These are phyloP conservation scores for Eclectus roratus DNA, from an alignment of 2,113 vertebrate genomes.

Conservation along the genomic window DNA sequence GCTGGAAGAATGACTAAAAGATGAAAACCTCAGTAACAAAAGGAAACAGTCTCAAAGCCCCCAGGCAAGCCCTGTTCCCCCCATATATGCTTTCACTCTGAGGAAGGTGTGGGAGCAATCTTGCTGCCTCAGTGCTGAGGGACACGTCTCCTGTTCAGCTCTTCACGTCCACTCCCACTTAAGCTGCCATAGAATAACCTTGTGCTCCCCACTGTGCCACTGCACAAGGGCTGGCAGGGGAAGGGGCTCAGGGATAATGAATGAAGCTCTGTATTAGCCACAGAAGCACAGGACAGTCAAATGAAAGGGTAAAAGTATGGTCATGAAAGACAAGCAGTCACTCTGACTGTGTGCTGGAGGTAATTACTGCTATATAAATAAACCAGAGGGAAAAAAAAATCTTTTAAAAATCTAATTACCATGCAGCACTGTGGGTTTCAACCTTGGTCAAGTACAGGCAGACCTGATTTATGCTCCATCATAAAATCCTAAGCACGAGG, in stretches of 20 bases:
- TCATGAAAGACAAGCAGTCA: slow-evolving; percentile 64
- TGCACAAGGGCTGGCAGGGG: slow-evolving; percentile 44
- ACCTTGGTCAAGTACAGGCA: slow-evolving; percentile 71
- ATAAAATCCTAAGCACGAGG: slow-evolving; percentile 51
- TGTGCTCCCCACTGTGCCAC: slow-evolving; percentile 36
- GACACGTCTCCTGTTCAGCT: not conserved
- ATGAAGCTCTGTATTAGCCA: slow-evolving; percentile 53
- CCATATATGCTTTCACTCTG: fast-evolving
- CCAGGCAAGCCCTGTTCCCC: not conserved
- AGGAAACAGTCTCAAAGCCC: not conserved
- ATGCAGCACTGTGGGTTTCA: slow-evolving; percentile 68
- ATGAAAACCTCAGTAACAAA: not conserved
- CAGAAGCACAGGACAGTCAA: slow-evolving; percentile 62
- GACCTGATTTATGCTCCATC: slow-evolving; percentile 61
- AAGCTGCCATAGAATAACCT: slow-evolving; percentile 36
- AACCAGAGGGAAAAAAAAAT: slow-evolving; percentile 65
- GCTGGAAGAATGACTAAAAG: not conserved
- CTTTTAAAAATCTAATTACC: slow-evolving; percentile 74
- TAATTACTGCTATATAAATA: slow-evolving; percentile 76
- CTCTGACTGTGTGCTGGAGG: slow-evolving; percentile 59
- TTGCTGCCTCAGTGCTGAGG: not conserved
- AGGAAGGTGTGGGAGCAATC: not conserved
- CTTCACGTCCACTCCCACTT: not conserved
- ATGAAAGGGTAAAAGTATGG: slow-evolving; percentile 52
- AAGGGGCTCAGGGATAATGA: slow-evolving; percentile 38